Evolutionary conservation across 1,140 invertebrate genomes (phyloP).

Genomic region (Lepidurus arcticus): DNA sequence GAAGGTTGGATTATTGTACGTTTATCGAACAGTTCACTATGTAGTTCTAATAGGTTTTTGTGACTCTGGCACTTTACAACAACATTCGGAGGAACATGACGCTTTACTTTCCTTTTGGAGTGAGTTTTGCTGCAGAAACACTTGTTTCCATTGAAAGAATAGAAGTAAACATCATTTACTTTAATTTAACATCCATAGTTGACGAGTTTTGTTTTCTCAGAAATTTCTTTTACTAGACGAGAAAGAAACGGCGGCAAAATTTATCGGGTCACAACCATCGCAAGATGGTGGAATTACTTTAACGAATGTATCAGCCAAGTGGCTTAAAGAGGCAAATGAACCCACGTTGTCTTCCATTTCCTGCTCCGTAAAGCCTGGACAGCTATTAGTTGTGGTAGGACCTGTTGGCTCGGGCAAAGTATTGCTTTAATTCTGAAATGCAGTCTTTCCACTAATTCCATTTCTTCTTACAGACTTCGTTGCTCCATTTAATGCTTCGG

Average conservation of each 20-base stretch:
- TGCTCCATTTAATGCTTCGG: constrained; percentile 71
- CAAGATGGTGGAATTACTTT: constrained; percentile 42
- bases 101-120: constrained; percentile 48
- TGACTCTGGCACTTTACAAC: constrained; percentile 47
- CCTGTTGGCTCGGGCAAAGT: constrained; percentile 73
- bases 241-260: neutral
- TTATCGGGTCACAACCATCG: constrained; percentile 45
- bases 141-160: constrained; percentile 43
- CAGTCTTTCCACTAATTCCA: neutral
- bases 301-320: constrained; percentile 43
- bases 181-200: neutral
- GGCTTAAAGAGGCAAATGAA: constrained; percentile 37
- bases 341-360: constrained; percentile 41
- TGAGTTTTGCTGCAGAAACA: constrained; percentile 43
- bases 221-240: constrained; percentile 31
- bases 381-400: constrained; percentile 58
- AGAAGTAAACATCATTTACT: constrained; percentile 40
- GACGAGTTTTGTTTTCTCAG: neutral
- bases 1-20: constrained; percentile 38
- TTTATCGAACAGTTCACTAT: neutral
- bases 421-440: neutral
- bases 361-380: constrained; percentile 43
- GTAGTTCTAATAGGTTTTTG: constrained; percentile 41
- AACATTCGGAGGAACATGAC: constrained; percentile 46
- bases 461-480: constrained; percentile 52